Conservation (phyloP, 1,140 invertebrate genomes). For the Paracyclopina nana region DNA sequence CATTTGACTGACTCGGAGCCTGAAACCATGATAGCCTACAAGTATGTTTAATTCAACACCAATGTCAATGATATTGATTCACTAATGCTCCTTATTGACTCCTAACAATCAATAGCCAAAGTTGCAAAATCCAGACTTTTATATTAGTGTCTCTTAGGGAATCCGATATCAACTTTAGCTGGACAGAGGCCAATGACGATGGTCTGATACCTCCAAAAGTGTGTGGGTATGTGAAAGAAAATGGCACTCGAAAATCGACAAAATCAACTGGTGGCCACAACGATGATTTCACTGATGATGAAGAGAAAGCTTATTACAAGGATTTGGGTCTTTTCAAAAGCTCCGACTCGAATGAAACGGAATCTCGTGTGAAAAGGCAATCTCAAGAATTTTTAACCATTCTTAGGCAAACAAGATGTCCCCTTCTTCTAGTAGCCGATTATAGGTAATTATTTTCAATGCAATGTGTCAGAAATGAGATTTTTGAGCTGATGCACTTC, state of each 20-base stretch:
- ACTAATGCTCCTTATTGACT: not conserved
- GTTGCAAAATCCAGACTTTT: not conserved
- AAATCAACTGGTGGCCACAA: no score
- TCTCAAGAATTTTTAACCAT: not conserved
- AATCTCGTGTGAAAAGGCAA: not conserved
- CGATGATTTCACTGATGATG: no score
- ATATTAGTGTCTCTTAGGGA: slow-evolving; percentile 1
- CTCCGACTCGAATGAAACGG: slow-evolving; percentile 69
- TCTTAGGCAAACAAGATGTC: slow-evolving; percentile 73
- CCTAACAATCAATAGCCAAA: not conserved
- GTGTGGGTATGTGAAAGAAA: slow-evolving; percentile 9
- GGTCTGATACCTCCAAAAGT: slow-evolving; percentile 7
- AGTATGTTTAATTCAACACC: not conserved
- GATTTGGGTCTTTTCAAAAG: no score
- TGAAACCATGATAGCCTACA: slow-evolving; percentile 11
- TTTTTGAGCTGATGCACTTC: not conserved
- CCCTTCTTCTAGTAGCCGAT: slow-evolving; percentile 75
- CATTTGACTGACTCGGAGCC: slow-evolving; percentile 1
- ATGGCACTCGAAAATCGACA: no score
- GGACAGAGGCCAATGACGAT: not conserved
- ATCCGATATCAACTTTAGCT: slow-evolving; percentile 10
- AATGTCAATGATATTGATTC: no score
- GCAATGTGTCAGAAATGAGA: not conserved
- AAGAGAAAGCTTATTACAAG: no score
- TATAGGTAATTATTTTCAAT: no score